Base-by-base conservation (phyloP, 2,888 invertebrate genomes). In the Nomada hirtipes region DNA sequence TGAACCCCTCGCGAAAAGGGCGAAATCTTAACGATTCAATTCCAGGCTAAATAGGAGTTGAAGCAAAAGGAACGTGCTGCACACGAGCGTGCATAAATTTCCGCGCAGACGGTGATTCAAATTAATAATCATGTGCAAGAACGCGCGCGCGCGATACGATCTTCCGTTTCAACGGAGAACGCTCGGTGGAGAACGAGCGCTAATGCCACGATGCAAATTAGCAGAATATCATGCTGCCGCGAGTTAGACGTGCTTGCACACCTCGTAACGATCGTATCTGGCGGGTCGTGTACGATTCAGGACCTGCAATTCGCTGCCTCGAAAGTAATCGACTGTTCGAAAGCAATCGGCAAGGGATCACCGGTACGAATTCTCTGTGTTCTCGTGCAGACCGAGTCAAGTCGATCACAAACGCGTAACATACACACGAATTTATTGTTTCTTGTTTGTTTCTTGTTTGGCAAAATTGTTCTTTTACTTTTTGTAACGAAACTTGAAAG, bases 161-260 rank as follows among this genome's bases (percentile, higher is more conserved):
- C 86, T 79, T 75, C 53, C 73, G 73, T 67, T 60, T 44, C 63
- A 52, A 60, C 60, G 72, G 70, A 50, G 68, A 79, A 76, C 29
- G 63, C 4, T 18, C 29, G 2, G 10, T 69, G 63, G 53, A 26
- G 47, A 60, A 44, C 57, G 44, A 75, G 73, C 60, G 74, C 76
- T 78, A 76, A 75, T 59, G 78, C 71, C 65, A 71, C 68, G 82
- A 87, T 87, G 87, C 73, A 87, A 87, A 87, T 87, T 87, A 83
- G 87, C 71, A 72, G 72, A 80, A 79, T 68, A 68, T 85, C 79
- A 83, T 60, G 77, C 57, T 44, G 80, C 73, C 61, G 78, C 71
- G 85, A 78, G 87, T 87, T 87, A 86, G 84, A 87, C 67, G 74
- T 75, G 79, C 67, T 78, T 79, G 79, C 78, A 64, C 85, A 85